Evolutionary conservation across 2,797 vertebrate species (phyloP).

Genomic region (Chloroceryle inda): DNA sequence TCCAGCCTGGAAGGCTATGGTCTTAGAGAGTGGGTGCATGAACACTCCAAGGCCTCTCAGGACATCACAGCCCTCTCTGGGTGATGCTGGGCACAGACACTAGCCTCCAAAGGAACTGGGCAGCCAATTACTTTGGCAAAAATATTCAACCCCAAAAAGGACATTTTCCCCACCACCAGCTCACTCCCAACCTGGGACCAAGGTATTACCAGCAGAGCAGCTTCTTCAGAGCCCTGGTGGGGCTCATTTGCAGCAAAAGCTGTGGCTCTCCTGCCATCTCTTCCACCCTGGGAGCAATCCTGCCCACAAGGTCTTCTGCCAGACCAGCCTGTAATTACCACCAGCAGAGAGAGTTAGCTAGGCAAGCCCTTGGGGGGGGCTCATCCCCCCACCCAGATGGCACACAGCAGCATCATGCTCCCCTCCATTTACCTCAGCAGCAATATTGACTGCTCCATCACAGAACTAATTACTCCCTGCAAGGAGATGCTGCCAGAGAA

Average conservation of each 20-base stretch:
- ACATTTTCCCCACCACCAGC: rapidly evolving
- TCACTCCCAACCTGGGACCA: neutral
- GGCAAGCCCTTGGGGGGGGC: neutral
- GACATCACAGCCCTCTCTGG: neutral
- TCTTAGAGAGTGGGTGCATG: rapidly evolving
- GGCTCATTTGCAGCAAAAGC: neutral
- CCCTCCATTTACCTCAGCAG: neutral
- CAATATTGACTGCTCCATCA: neutral
- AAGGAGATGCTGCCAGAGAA: neutral
- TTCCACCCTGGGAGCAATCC: neutral
- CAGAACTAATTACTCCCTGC: conserved; percentile 14
- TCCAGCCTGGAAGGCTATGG: neutral
- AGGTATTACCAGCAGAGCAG: neutral
- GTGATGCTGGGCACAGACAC: neutral
- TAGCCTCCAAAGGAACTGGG: neutral
- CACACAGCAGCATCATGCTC: neutral
- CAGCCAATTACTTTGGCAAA: neutral
- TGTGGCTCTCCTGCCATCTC: neutral
- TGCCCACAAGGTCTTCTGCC: neutral
- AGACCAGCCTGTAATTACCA: neutral
- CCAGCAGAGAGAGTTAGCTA: neutral
- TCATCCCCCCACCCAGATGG: rapidly evolving
- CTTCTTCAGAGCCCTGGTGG: neutral
- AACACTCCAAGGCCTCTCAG: neutral
- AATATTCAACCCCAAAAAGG: neutral